Evolutionary conservation across 2,113 vertebrate genomes (phyloP).

Genomic region (Tetraodon nigroviridis): DNA sequence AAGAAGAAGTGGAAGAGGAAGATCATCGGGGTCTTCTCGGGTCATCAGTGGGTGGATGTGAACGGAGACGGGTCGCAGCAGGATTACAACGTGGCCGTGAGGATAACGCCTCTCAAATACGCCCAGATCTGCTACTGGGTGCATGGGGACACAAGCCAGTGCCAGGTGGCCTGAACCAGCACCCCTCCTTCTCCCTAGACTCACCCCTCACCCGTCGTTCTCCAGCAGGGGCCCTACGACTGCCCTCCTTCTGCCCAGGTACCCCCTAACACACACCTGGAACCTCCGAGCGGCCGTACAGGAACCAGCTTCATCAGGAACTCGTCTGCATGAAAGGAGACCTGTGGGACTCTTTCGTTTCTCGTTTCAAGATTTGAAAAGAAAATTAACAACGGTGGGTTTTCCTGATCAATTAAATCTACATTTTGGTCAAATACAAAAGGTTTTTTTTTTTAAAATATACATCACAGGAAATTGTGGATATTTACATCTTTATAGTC

Average conservation of each 20-base stretch:
- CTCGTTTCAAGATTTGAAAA: slow-evolving; percentile 64
- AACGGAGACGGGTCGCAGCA: slow-evolving; percentile 82
- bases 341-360: slow-evolving; percentile 61
- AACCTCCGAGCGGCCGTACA: slow-evolving; percentile 25
- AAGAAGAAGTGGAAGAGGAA: slow-evolving; percentile 91
- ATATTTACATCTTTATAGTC: slow-evolving; percentile 20
- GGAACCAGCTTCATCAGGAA: slow-evolving; percentile 46
- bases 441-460: slow-evolving; percentile 19
- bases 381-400: slow-evolving; percentile 34
- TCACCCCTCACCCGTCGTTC: not conserved
- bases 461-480: slow-evolving; percentile 19
- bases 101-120: slow-evolving; percentile 93
- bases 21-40: slow-evolving; percentile 89
- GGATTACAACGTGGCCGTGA: slow-evolving; percentile 96
- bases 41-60: slow-evolving; percentile 92
- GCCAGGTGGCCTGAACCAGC: slow-evolving; percentile 72
- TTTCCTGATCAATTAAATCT: slow-evolving; percentile 33
- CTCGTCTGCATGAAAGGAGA: slow-evolving; percentile 35
- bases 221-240: slow-evolving; percentile 36
- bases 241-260: slow-evolving; percentile 22
- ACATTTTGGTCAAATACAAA: slow-evolving; percentile 14
- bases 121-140: slow-evolving; percentile 97
- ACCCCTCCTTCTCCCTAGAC: not conserved
- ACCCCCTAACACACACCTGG: slow-evolving; percentile 17
- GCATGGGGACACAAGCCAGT: slow-evolving; percentile 81